Evolutionary conservation across 2,888 invertebrate species (phyloP).

Genomic region (Bruchidius siliquastri): DNA sequence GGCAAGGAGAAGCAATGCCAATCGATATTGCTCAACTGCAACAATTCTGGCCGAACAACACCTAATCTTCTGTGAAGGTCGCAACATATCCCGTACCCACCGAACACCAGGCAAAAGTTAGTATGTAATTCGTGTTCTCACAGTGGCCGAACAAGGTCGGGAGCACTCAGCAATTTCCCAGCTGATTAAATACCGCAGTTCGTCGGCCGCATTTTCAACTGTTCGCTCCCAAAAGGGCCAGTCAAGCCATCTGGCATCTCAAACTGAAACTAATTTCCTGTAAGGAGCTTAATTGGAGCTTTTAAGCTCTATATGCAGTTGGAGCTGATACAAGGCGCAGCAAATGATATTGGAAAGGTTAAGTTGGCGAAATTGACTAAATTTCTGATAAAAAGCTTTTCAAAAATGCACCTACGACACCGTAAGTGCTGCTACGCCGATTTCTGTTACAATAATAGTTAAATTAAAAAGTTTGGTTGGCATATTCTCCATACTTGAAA

Average conservation of each 20-base stretch:
- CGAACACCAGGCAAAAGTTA: background rate
- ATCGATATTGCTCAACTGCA: too few relatives aligned
- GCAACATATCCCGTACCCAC: too few relatives aligned
- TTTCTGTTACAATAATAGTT: too few relatives aligned
- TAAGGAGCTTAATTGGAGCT: background rate
- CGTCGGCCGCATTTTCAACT: background rate
- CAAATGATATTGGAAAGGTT: background rate
- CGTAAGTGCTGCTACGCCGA: too few relatives aligned
- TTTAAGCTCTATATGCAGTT: background rate
- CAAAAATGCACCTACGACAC: too few relatives aligned
- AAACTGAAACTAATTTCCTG: background rate
- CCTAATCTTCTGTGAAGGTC: too few relatives aligned
- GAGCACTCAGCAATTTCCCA: background rate
- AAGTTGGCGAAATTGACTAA: too few relatives aligned
- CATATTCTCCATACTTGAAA: too few relatives aligned
- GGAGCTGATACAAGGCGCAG: background rate
- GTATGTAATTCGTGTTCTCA: background rate
- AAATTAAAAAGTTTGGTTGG: too few relatives aligned
- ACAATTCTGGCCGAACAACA: too few relatives aligned
- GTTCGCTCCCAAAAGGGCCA: background rate
- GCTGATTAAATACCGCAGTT: background rate
- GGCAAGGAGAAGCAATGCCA: too few relatives aligned
- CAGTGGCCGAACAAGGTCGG: background rate
- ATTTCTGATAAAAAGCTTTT: too few relatives aligned
- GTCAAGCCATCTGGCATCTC: background rate